phyloP scores from a whole-genome alignment of 2,113 vertebrate genomes.

The zebrafish (Danio rerio) region DNA sequence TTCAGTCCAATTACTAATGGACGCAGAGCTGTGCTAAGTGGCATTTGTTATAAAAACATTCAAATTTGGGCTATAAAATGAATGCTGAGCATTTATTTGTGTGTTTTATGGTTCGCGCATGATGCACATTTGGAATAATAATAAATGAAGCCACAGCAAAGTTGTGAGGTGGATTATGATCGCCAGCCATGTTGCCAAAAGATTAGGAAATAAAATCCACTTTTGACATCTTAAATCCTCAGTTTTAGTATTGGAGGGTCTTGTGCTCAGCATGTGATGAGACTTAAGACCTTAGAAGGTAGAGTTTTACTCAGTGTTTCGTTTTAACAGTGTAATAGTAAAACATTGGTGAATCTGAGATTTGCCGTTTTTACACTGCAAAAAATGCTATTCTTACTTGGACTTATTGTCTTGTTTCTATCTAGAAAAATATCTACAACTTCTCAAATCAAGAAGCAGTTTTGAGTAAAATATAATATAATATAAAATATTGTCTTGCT shows the following conservation, averaged over 20 bases:
- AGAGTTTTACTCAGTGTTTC: slow-evolving; percentile 12
- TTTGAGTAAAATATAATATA: too few species aligned
- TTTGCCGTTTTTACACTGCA: too few species aligned
- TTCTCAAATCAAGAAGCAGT: too few species aligned
- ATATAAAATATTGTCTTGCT: too few species aligned
- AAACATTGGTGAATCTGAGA: too few species aligned
- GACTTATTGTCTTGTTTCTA: too few species aligned
- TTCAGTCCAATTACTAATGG: not conserved
- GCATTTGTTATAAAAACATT: not conserved
- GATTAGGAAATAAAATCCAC: not conserved
- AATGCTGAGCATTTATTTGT: not conserved
- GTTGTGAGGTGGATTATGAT: not conserved
- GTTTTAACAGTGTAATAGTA: not conserved
- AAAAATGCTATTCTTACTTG: too few species aligned
- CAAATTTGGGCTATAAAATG: not conserved
- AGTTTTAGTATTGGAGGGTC: not conserved
- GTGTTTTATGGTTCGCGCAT: not conserved
- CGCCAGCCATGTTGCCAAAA: not conserved
- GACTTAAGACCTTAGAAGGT: slow-evolving; percentile 37
- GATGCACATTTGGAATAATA: not conserved
- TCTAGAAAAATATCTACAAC: too few species aligned
- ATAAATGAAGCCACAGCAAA: not conserved
- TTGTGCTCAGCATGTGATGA: slow-evolving; percentile 57
- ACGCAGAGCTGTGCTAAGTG: not conserved
- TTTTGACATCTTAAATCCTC: not conserved